Evolutionary conservation across 1,140 invertebrate genomes (phyloP).

Genomic region (Lordiphosa collinella): DNA sequence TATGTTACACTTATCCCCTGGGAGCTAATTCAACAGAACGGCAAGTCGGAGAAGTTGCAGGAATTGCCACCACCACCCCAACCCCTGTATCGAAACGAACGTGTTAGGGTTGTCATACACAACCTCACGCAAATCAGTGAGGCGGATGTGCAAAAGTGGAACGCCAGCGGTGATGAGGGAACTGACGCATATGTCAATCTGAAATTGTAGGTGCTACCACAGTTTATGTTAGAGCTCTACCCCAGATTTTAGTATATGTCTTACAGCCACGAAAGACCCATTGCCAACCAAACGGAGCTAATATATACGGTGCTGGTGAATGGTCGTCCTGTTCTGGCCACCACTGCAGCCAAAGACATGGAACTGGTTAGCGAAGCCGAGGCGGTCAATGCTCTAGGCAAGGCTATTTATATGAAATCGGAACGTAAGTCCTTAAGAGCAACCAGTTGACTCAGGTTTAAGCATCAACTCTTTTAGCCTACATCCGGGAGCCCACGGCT

Average conservation of each 20-base stretch:
- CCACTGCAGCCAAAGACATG: slow-evolving; percentile 89
- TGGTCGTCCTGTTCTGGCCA: slow-evolving; percentile 87
- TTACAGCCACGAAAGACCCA: slow-evolving; percentile 59
- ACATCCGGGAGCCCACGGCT: slow-evolving; percentile 83
- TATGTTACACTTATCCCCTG: slow-evolving; percentile 68
- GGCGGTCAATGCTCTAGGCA: slow-evolving; percentile 86
- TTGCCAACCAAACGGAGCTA: slow-evolving; percentile 80
- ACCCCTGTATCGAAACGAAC: slow-evolving; percentile 51
- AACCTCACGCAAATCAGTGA: slow-evolving; percentile 79
- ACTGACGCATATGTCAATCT: slow-evolving; percentile 68
- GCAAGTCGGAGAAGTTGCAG: slow-evolving; percentile 66
- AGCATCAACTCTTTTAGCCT: slow-evolving; percentile 82
- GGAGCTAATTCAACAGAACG: slow-evolving; percentile 72
- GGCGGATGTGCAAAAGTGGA: slow-evolving; percentile 66
- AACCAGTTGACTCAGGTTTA: no score
- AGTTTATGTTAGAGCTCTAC: not conserved
- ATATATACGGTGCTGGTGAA: slow-evolving; percentile 89
- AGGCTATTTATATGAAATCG: slow-evolving; percentile 89
- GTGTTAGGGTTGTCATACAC: slow-evolving; percentile 80
- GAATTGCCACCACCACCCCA: slow-evolving; percentile 38
- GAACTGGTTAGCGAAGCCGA: slow-evolving; percentile 86
- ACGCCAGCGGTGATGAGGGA: slow-evolving; percentile 28
- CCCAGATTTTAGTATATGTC: no score
- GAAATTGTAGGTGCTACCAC: slow-evolving; percentile 60
- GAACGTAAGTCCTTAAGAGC: slow-evolving; percentile 85